A percentile compares a stretch with the other conserved stretches of the same genome.
Conservation (phyloP, 2,797 vertebrate species). For the Zalophus californianus region DNA sequence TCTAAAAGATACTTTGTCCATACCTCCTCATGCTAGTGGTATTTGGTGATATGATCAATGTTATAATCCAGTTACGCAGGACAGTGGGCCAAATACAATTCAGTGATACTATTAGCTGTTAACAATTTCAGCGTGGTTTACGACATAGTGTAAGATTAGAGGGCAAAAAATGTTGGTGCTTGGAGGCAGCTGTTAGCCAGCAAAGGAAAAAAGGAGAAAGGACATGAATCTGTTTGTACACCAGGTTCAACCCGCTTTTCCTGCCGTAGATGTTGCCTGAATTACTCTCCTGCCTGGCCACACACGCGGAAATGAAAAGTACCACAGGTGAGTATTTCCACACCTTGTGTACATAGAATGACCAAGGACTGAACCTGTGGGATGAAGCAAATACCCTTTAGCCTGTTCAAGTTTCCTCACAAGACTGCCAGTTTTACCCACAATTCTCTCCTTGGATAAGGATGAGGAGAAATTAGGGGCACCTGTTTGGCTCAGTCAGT, state of each 20-base stretch:
- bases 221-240: neutral
- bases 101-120: neutral
- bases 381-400: neutral
- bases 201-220: neutral
- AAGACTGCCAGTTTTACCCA: accelerated
- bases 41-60: neutral
- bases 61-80: neutral
- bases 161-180: neutral
- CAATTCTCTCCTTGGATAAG: neutral
- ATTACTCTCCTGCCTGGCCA: neutral
- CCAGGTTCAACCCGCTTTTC: neutral
- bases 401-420: accelerated
- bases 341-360: too few species aligned
- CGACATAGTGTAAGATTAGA: neutral
- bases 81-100: neutral
- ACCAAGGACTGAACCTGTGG: too few species aligned
- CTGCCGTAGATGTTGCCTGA: accelerated
- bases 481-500: too few species aligned
- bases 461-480: neutral
- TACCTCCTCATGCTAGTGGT: neutral
- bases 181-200: neutral
- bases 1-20: neutral
- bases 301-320: accelerated
- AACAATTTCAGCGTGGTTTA: neutral
- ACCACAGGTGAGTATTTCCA: neutral